Evolutionary conservation across 1,140 invertebrate genomes (phyloP).

Genomic region (Calliphora vicina): DNA sequence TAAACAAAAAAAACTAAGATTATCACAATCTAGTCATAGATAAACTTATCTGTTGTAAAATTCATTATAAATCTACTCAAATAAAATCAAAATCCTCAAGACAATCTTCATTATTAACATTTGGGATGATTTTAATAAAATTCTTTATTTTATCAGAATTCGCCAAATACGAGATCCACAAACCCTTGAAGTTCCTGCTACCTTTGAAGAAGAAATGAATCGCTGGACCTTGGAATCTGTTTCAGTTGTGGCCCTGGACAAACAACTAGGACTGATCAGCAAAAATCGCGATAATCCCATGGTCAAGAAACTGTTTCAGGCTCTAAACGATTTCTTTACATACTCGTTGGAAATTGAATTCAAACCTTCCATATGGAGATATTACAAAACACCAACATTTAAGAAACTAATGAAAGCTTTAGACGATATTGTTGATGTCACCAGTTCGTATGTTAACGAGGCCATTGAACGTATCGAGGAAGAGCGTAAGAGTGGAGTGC

Average conservation of each 20-base stretch:
- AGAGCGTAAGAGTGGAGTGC: slow-evolving; percentile 35
- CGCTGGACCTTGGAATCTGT: slow-evolving; percentile 77
- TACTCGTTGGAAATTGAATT: slow-evolving; percentile 67
- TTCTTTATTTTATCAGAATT: slow-evolving; percentile 64
- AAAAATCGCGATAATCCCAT: slow-evolving; percentile 61
- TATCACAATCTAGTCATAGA: no score
- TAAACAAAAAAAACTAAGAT: no score
- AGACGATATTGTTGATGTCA: slow-evolving; percentile 53
- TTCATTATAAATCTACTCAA: no score
- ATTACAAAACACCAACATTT: slow-evolving; percentile 67
- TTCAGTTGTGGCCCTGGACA: slow-evolving; percentile 74
- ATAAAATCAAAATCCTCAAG: no score
- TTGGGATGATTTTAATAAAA: no score
- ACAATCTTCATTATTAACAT: no score
- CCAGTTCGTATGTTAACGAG: slow-evolving; percentile 46
- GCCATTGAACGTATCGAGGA: slow-evolving; percentile 51
- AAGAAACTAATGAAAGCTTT: slow-evolving; percentile 66
- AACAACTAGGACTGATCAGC: slow-evolving; percentile 68
- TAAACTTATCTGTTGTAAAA: no score
- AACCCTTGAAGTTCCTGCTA: slow-evolving; percentile 66
- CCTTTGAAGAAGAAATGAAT: slow-evolving; percentile 72
- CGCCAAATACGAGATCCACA: slow-evolving; percentile 65
- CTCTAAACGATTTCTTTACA: slow-evolving; percentile 11
- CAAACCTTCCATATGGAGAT: slow-evolving; percentile 71
- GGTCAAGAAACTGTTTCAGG: not conserved